Percentiles rank a stretch among this genome's conserved stretches.
Conservation (phyloP, 2,888 invertebrate species). For the Clunio marinus region DNA sequence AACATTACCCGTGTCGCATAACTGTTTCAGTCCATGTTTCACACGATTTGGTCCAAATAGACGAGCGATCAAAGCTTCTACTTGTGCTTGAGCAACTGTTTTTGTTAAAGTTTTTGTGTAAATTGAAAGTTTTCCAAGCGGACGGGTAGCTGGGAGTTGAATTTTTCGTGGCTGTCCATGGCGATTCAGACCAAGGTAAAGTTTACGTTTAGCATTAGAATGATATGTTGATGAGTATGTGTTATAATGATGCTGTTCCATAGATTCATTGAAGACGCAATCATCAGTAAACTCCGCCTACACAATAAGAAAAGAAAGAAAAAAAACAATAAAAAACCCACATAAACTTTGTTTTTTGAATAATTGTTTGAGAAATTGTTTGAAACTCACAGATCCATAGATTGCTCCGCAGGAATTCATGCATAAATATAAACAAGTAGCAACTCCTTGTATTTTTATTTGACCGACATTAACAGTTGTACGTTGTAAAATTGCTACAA, state of each 20-base stretch:
- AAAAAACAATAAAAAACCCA: neutral
- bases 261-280: conserved; percentile 82
- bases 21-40: conserved; percentile 52
- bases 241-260: conserved; percentile 80
- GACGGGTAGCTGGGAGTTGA: conserved; percentile 62
- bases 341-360: too few species aligned
- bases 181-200: conserved; percentile 73
- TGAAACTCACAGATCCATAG: conserved; percentile 78
- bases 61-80: conserved; percentile 54
- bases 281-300: conserved; percentile 80
- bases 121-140: conserved; percentile 68
- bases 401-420: conserved; percentile 83
- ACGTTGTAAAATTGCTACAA: conserved; percentile 68
- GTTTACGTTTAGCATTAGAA: conserved; percentile 65
- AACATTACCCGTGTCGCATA: conserved; percentile 52
- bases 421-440: conserved; percentile 82
- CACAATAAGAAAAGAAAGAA: conserved; percentile 54
- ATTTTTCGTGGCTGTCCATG: conserved; percentile 68
- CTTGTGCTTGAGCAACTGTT: conserved; percentile 54
- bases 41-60: conserved; percentile 53
- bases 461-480: conserved; percentile 70
- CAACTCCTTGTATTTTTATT: conserved; percentile 82
- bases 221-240: conserved; percentile 74
- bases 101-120: conserved; percentile 69
- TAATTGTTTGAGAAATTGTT: neutral